Evolutionary conservation across 2,888 invertebrate genomes (phyloP), one percentile per base, ranked within the genome.

Genomic region (Mycalesis mineus): DNA sequence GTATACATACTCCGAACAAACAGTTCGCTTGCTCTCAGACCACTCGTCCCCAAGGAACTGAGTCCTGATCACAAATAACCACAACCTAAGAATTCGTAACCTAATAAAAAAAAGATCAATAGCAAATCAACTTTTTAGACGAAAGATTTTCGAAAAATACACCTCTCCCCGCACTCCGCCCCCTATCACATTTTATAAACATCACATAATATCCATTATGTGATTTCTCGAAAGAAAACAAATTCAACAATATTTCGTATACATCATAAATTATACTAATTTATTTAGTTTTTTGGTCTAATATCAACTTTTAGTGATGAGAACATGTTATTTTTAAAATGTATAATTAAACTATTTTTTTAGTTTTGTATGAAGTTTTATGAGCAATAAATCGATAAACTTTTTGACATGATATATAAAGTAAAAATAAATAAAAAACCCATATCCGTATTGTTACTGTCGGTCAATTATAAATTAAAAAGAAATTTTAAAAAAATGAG

Each of bases 181-280:
- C 72, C 77, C 82, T 87, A 88, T 88, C 88, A 88, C 88, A 88
- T 74, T 78, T 79, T 73, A 69, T 71, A 75, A 71, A 72, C 72
- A 71, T 76, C 75, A 73, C 68, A 70, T 22, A 50, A 17, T 51
- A 22, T 5, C 22, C 5, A 42, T 52, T 71, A 74, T 72, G 75
- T 72, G 70, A 53, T 65, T 71, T 63, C 70, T 63, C 64, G 68
- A 75, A 72, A 74, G 15, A 72, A 73, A 71, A 75, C 71, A 79
- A 81, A 78, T 22, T 77, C 76, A 81, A 78, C 76, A 84, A 80
- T 72, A 70, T 69, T 72, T 88, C 88, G 88, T 88, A 88, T 88
- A 88, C 88, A 65, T 83, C 69, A 84, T 85, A 22, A 84, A 76
- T 81, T 85, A 76, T 64, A 78, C 82, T 84, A 82, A 79, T 75